Percentiles rank a stretch among this genome's conserved stretches.
Conservation (phyloP, 92 coral and sea anemone genomes). For the Porites lobata region DNA sequence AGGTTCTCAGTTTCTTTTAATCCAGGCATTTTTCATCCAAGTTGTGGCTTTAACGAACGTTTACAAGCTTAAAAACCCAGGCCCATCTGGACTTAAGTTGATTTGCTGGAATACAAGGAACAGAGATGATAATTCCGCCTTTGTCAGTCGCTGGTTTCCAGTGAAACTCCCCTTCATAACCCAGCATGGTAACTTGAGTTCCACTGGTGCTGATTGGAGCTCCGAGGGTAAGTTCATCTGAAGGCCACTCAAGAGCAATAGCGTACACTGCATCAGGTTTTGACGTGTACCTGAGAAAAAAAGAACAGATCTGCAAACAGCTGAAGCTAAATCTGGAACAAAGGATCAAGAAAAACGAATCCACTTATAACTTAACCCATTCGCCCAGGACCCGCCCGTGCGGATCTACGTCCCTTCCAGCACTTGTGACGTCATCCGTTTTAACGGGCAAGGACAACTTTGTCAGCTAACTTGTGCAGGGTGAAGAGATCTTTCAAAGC, state of each 20-base stretch:
- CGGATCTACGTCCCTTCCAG: too few relatives aligned
- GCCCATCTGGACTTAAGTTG: slow-evolving; percentile 85
- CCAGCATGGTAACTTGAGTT: slow-evolving; percentile 82
- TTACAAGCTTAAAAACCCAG: slow-evolving; percentile 84
- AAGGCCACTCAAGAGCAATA: slow-evolving; percentile 82
- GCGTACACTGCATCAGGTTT: slow-evolving; percentile 79
- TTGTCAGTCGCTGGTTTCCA: slow-evolving; percentile 66
- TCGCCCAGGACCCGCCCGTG: too few relatives aligned
- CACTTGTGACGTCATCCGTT: too few relatives aligned
- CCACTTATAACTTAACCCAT: background rate
- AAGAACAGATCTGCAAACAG: background rate
- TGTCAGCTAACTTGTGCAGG: too few relatives aligned
- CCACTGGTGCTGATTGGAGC: slow-evolving; percentile 59
- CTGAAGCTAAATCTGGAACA: background rate
- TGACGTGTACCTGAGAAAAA: slow-evolving; percentile 81
- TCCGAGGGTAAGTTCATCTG: slow-evolving; percentile 53
- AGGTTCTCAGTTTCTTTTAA: background rate
- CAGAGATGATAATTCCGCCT: slow-evolving; percentile 71
- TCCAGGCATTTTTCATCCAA: background rate
- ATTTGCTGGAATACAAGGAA: slow-evolving; percentile 79
- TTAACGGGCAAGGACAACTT: too few relatives aligned
- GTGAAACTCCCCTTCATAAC: slow-evolving; percentile 62
- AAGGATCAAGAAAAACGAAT: background rate
- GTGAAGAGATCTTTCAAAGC: too few relatives aligned
- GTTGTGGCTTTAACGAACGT: slow-evolving; percentile 2